Evolutionary conservation across 2,888 invertebrate genomes (phyloP).

Genomic region (Crematogaster levior): DNA sequence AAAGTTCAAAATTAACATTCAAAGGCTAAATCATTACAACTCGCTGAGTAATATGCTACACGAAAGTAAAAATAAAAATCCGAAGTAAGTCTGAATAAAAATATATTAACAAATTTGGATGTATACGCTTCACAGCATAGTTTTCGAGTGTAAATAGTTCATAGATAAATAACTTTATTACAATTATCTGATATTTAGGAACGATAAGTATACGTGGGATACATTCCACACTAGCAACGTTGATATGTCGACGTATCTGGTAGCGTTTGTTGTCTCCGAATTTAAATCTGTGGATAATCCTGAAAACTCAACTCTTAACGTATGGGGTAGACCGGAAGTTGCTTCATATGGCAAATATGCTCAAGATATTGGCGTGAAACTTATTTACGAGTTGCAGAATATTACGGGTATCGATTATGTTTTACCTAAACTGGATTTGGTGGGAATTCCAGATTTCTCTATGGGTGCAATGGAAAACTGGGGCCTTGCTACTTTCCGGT

Average conservation of each 20-base stretch:
- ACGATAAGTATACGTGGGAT: not conserved
- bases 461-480: constrained; percentile 97
- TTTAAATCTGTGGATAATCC: constrained; percentile 84
- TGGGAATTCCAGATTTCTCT: constrained; percentile 93
- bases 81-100: constrained; percentile 66
- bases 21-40: constrained; percentile 68
- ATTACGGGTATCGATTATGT: constrained; percentile 87
- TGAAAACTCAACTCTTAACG: constrained; percentile 82
- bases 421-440: constrained; percentile 93
- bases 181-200: not conserved
- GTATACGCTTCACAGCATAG: not conserved
- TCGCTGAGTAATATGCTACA: constrained; percentile 78
- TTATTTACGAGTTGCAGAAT: constrained; percentile 86
- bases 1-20: constrained; percentile 74
- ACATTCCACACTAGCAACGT: constrained; percentile 86
- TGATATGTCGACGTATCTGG: constrained; percentile 94
- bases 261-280: constrained; percentile 92
- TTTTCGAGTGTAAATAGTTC: not conserved
- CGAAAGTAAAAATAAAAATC: not conserved
- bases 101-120: not conserved
- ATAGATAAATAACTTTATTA: not conserved
- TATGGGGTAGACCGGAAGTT: constrained; percentile 80
- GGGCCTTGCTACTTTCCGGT: constrained; percentile 92
- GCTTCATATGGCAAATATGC: constrained; percentile 74
- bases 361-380: constrained; percentile 84